phyloP scores from a whole-genome alignment of 2,888 invertebrate species.

The Campoletis raptor region DNA sequence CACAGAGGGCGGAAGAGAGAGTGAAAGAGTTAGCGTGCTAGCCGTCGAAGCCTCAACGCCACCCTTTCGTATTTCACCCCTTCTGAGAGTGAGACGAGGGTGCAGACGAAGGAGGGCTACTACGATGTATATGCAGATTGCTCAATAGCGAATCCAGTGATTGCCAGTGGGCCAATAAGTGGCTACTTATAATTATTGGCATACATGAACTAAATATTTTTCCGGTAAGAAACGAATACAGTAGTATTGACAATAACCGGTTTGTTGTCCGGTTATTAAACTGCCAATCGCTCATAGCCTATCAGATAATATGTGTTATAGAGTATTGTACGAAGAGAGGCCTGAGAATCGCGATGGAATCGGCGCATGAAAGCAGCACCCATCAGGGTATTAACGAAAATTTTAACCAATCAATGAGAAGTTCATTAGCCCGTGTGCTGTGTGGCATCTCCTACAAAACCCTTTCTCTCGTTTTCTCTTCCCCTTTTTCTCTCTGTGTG shows the following conservation, averaged over 20 bases:
- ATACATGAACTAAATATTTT: conserved; percentile 28
- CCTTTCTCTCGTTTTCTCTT: conserved; percentile 48
- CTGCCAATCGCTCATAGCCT: conserved; percentile 26
- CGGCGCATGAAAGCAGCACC: conserved; percentile 80
- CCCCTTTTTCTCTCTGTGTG: conserved; percentile 45
- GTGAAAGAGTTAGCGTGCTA: conserved; percentile 70
- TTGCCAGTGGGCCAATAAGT: conserved; percentile 46
- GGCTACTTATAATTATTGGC: conserved; percentile 27
- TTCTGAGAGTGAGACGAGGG: conserved; percentile 80
- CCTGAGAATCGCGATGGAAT: conserved; percentile 71
- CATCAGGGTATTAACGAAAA: conserved; percentile 83
- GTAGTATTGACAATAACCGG: conserved; percentile 37
- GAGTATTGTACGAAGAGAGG: conserved; percentile 52
- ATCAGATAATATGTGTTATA: neutral
- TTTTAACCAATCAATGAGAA: conserved; percentile 84
- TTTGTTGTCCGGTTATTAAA: conserved; percentile 2
- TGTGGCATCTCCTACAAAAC: conserved; percentile 65
- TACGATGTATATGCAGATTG: conserved; percentile 50
- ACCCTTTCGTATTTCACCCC: conserved; percentile 77
- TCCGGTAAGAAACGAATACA: conserved; percentile 12
- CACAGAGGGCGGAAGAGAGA: conserved; percentile 50
- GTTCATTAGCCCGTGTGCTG: conserved; percentile 82
- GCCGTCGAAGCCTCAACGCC: conserved; percentile 75
- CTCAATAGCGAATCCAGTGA: conserved; percentile 24
- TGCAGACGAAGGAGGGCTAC: conserved; percentile 70